These are phyloP conservation scores for Neodiprion pinetum DNA, from an alignment of 1,140 invertebrate genomes.

Conservation along the genomic window DNA sequence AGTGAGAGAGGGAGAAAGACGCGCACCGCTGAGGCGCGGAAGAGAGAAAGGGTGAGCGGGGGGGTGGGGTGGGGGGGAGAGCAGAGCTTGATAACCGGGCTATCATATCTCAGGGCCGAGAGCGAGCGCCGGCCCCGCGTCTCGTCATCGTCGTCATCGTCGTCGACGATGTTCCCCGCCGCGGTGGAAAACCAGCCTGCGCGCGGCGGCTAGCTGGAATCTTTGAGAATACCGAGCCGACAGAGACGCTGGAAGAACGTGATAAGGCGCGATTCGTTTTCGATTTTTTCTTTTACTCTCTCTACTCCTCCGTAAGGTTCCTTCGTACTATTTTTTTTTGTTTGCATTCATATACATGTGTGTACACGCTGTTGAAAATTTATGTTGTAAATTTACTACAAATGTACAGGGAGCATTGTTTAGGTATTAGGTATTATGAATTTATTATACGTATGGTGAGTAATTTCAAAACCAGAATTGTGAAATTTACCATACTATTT, in stretches of 20 bases:
- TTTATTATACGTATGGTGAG: no score
- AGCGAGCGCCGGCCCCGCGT: conserved; percentile 30
- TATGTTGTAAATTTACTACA: no score
- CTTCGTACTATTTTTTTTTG: no score
- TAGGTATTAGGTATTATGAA: no score
- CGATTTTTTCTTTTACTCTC: background rate
- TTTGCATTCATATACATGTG: no score
- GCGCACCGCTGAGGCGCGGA: conserved; percentile 20
- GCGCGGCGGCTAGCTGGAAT: background rate
- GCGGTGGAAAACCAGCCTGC: background rate
- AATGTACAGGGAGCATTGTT: no score
- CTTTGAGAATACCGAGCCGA: background rate
- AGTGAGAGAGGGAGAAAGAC: conserved; percentile 21
- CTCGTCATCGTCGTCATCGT: conserved; percentile 13
- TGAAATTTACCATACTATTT: no score
- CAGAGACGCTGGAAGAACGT: background rate
- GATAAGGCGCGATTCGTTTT: background rate
- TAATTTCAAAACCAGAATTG: no score
- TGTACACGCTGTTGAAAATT: no score
- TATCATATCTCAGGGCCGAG: conserved; percentile 52
- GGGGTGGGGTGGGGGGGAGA: background rate
- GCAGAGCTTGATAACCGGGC: conserved; percentile 47
- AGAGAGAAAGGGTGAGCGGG: conserved; percentile 25
- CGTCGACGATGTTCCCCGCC: conserved; percentile 1
- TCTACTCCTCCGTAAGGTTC: no score